Conservation (phyloP, 2,888 invertebrate species). For the Meliscaeva auricollis region DNA sequence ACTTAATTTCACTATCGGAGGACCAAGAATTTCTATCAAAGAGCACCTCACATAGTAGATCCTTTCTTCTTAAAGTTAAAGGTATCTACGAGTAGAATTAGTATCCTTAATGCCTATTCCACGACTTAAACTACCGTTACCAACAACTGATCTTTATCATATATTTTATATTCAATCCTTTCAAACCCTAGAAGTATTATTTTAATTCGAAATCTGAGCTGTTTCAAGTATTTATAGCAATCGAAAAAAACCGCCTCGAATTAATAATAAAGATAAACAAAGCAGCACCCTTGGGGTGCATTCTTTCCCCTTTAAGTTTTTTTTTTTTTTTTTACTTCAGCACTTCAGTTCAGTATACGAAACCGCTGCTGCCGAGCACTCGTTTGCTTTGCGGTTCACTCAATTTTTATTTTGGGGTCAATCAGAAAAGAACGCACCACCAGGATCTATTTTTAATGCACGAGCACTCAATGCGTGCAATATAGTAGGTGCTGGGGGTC, state of each 20-base stretch:
- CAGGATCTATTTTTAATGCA: constrained; percentile 60
- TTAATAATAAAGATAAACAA: constrained; percentile 67
- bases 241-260: constrained; percentile 53
- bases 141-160: background rate
- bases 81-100: too few relatives aligned
- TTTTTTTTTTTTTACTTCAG: background rate
- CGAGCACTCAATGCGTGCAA: constrained; percentile 40
- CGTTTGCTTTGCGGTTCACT: constrained; percentile 49
- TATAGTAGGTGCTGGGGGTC: constrained; percentile 72
- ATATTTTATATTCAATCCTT: background rate
- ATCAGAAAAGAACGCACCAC: constrained; percentile 44
- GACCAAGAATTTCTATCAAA: too few relatives aligned
- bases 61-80: too few relatives aligned
- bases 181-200: background rate
- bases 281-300: constrained; percentile 73
- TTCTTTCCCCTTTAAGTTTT: constrained; percentile 63
- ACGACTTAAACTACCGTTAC: too few relatives aligned
- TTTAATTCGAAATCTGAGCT: constrained; percentile 5
- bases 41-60: too few relatives aligned
- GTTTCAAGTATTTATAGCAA: constrained; percentile 25
- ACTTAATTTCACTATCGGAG: too few relatives aligned
- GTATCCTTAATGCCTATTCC: too few relatives aligned
- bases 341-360: background rate
- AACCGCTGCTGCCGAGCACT: background rate
- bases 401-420: constrained; percentile 72